Conservation (phyloP, 2,888 invertebrate genomes). For the Drosophila subsilvestris region DNA sequence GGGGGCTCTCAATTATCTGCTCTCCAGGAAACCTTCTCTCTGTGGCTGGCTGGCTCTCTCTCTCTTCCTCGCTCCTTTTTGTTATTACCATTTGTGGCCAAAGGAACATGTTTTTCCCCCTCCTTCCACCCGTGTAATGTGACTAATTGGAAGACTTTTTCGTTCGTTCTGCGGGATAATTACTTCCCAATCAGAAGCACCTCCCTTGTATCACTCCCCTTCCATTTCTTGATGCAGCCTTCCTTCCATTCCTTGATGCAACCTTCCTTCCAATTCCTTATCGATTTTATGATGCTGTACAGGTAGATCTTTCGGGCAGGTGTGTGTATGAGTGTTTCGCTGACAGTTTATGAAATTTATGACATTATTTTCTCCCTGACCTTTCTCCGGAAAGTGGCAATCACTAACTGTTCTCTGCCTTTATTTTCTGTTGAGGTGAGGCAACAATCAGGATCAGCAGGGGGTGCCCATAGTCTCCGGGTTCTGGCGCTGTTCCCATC, state of each 20-base stretch:
- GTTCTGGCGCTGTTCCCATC: conserved; percentile 17
- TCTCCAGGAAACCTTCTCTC: conserved; percentile 14
- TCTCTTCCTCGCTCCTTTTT: neutral
- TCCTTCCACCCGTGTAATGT: conserved; percentile 61
- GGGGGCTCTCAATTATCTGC: conserved; percentile 20
- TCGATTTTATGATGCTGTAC: neutral
- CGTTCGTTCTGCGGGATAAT: conserved; percentile 15
- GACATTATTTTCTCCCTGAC: conserved; percentile 58
- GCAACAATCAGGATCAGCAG: conserved; percentile 27
- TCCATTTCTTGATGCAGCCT: neutral
- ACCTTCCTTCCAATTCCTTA: neutral
- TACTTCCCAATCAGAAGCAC: conserved; percentile 27
- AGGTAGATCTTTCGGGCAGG: conserved; percentile 33
- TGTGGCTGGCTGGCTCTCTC: neutral
- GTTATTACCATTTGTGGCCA: conserved; percentile 58
- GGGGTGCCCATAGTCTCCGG: neutral
- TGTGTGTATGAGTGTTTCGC: conserved; percentile 6
- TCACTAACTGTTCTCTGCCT: conserved; percentile 40
- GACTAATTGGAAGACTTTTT: conserved; percentile 65
- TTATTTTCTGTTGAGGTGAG: neutral
- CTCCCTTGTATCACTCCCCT: neutral
- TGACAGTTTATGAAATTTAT: conserved; percentile 70
- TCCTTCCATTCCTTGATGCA: neutral
- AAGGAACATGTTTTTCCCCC: conserved; percentile 61
- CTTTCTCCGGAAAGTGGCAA: conserved; percentile 53